phyloP scores from a whole-genome alignment of 1,140 invertebrate species.

The Paraescarpia echinospica region DNA sequence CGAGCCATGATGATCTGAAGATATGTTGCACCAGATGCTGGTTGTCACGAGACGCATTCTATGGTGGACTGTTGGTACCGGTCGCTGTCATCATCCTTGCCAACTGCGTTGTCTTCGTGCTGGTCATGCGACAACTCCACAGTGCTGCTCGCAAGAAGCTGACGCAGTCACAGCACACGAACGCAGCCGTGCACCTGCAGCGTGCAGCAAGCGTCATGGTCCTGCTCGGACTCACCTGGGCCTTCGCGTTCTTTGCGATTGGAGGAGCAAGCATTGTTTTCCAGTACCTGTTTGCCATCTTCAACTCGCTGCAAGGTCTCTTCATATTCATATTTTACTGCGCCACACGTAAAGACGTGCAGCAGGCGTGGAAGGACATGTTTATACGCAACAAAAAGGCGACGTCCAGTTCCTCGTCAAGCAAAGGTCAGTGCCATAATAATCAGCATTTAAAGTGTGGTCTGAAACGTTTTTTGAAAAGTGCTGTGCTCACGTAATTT shows the following conservation, averaged over 20 bases:
- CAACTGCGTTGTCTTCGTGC: conserved; percentile 59
- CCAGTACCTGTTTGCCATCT: conserved; percentile 62
- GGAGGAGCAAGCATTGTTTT: conserved; percentile 57
- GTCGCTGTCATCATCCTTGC: conserved; percentile 58
- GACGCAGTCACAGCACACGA: background rate
- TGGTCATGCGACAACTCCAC: conserved; percentile 53
- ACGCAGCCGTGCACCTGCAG: conserved; percentile 52
- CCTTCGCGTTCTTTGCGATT: conserved; percentile 62
- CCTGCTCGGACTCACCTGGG: conserved; percentile 64
- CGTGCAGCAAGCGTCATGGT: conserved; percentile 61
- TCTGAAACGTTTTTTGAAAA: background rate
- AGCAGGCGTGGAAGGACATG: conserved; percentile 52
- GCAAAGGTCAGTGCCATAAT: background rate
- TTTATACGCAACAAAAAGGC: background rate
- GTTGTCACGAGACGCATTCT: conserved; percentile 47
- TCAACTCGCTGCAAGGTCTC: conserved; percentile 62
- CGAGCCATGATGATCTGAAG: background rate
- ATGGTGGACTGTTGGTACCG: conserved; percentile 47
- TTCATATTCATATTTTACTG: conserved; percentile 63
- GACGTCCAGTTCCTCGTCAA: background rate
- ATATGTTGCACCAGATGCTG: conserved; percentile 51
- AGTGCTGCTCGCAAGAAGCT: conserved; percentile 17
- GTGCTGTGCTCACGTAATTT: background rate
- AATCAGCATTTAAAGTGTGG: background rate
- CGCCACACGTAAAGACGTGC: conserved; percentile 59